Conservation (phyloP, 2,888 invertebrate genomes). For the Imbricaverruca yamaguchii region DNA sequence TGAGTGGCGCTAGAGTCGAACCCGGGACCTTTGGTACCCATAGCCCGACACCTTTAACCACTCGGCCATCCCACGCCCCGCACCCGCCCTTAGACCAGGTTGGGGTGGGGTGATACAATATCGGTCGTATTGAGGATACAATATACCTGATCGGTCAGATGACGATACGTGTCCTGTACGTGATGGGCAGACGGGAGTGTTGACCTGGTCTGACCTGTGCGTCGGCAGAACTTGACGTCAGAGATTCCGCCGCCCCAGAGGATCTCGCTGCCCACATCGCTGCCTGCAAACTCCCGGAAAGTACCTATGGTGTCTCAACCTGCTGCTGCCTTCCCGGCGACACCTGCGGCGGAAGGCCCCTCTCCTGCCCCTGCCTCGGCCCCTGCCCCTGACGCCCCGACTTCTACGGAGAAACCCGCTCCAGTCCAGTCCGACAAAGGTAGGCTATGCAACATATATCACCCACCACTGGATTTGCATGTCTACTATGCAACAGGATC, state of each 20-base stretch:
- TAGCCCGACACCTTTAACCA: too few relatives aligned
- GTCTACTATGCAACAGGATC: too few relatives aligned
- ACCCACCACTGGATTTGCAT: too few relatives aligned
- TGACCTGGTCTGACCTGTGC: too few relatives aligned
- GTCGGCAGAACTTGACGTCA: background rate
- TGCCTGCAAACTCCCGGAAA: background rate
- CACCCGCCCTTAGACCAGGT: too few relatives aligned
- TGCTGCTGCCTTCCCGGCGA: background rate
- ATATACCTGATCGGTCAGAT: background rate
- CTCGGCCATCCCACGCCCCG: too few relatives aligned
- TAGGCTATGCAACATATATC: background rate
- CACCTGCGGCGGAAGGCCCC: background rate
- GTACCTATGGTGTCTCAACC: background rate
- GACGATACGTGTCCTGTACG: background rate
- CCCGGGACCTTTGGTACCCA: too few relatives aligned
- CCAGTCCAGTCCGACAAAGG: background rate
- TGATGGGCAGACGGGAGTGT: too few relatives aligned
- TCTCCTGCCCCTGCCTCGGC: background rate
- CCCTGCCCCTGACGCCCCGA: background rate
- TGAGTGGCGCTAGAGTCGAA: too few relatives aligned
- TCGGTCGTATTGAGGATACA: background rate
- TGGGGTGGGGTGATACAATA: background rate
- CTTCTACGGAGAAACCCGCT: background rate
- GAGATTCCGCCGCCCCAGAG: slow-evolving; percentile 6
- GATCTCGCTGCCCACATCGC: background rate